phyloP scores from a whole-genome alignment of 2,888 invertebrate species.

The Spilarctia lutea region DNA sequence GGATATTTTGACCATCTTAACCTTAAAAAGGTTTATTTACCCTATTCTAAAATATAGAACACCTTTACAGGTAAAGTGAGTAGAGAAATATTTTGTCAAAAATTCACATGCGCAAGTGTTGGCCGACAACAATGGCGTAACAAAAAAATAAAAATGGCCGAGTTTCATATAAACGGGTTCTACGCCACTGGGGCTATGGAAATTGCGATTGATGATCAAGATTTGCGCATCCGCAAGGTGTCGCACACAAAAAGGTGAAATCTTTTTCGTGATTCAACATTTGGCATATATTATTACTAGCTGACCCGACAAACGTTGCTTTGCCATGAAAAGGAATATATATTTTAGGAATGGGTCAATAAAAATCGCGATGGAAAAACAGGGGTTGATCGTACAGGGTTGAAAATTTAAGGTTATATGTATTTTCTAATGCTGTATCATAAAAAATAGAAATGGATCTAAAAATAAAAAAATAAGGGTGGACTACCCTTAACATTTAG shows the following conservation, averaged over 20 bases:
- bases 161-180: conserved; percentile 67
- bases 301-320: too few relatives aligned
- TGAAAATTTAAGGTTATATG: too few relatives aligned
- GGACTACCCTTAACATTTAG: too few relatives aligned
- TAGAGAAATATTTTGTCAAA: conserved; percentile 75
- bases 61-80: conserved; percentile 74
- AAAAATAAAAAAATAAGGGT: too few relatives aligned
- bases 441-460: too few relatives aligned
- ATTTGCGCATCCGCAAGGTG: conserved; percentile 64
- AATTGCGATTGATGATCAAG: conserved; percentile 58
- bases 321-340: too few relatives aligned
- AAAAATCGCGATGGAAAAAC: too few relatives aligned
- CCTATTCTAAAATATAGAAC: conserved; percentile 59
- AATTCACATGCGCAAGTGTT: conserved; percentile 78
- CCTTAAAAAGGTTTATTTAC: conserved; percentile 50
- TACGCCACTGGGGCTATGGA: conserved; percentile 46
- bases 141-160: conserved; percentile 61
- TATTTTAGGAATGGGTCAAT: too few relatives aligned
- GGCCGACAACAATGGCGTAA: conserved; percentile 57
- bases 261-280: conserved; percentile 20
- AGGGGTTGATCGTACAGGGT: too few relatives aligned
- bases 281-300: conserved; percentile 23
- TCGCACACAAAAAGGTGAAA: conserved; percentile 22
- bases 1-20: neutral
- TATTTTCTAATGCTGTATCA: too few relatives aligned